A percentile compares a stretch with the other conserved stretches of the same genome.
phyloP scores from a whole-genome alignment of 2,888 invertebrate genomes.

The Muschampia staudingeri region DNA sequence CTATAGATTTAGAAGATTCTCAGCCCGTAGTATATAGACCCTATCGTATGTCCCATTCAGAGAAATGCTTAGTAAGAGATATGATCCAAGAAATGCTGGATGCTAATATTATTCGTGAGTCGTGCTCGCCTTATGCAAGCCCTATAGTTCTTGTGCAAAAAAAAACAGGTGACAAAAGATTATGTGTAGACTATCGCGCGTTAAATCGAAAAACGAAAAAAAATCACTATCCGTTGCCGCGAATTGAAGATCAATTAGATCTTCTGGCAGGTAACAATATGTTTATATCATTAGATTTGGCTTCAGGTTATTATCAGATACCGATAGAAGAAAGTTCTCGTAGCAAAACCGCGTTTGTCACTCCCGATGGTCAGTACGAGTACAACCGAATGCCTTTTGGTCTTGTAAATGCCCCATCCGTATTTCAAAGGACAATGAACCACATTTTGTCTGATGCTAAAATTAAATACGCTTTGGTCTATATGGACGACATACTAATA shows the following conservation, averaged over 20 bases:
- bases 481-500: constrained; percentile 63
- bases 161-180: too few species aligned
- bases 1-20: too few species aligned
- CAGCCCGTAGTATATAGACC: too few species aligned
- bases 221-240: constrained; percentile 66
- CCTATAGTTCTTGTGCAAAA: too few species aligned
- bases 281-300: constrained; percentile 59
- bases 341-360: constrained; percentile 76
- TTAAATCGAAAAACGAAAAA: constrained; percentile 60
- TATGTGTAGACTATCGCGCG: constrained; percentile 64
- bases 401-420: constrained; percentile 75
- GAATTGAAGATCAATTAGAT: constrained; percentile 63
- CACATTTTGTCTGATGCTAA: constrained; percentile 62
- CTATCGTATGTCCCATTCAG: too few species aligned
- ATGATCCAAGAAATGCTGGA: too few species aligned
- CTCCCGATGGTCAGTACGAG: constrained; percentile 76
- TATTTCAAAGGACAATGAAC: constrained; percentile 75
- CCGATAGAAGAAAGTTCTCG: constrained; percentile 71
- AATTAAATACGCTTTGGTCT: constrained; percentile 54
- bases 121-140: too few species aligned
- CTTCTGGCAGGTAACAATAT: constrained; percentile 45
- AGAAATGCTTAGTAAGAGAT: too few species aligned
- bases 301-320: constrained; percentile 65
- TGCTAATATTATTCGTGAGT: too few species aligned
- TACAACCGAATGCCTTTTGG: constrained; percentile 77